Percentiles rank a stretch among this genome's conserved stretches.
Conservation (phyloP, 2,888 invertebrate species). For the Sialis lutaria region DNA sequence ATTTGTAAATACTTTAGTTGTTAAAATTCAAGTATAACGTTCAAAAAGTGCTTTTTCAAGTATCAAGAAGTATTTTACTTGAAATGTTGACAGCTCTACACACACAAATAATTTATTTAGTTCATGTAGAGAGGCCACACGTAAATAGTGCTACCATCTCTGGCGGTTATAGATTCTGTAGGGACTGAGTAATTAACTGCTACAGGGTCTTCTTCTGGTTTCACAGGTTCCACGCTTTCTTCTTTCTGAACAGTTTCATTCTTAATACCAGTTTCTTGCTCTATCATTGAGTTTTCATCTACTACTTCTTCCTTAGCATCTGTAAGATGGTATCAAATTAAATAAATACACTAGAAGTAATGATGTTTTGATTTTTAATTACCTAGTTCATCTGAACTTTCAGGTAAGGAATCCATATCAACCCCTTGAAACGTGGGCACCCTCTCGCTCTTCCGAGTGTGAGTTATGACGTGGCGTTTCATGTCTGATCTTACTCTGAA, state of each 20-base stretch:
- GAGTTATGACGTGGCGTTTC: conserved; percentile 61
- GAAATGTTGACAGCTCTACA: neutral
- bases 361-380: neutral
- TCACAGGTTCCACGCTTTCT: neutral
- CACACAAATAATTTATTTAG: conserved; percentile 7
- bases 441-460: conserved; percentile 27
- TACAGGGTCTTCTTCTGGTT: neutral
- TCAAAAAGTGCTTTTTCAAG: no score
- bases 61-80: no score
- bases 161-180: conserved; percentile 24
- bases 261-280: neutral
- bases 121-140: conserved; percentile 22
- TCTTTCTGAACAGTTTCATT: neutral
- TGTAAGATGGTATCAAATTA: neutral
- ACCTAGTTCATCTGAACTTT: no score
- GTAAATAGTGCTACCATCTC: conserved; percentile 26
- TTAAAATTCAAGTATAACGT: no score
- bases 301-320: neutral
- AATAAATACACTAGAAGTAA: neutral
- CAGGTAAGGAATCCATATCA: no score
- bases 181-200: neutral
- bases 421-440: conserved; percentile 11
- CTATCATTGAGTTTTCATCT: neutral
- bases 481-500: conserved; percentile 73
- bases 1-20: no score